phyloP scores from a whole-genome alignment of 2,113 vertebrate genomes.

The Thamnophis sirtalis region DNA sequence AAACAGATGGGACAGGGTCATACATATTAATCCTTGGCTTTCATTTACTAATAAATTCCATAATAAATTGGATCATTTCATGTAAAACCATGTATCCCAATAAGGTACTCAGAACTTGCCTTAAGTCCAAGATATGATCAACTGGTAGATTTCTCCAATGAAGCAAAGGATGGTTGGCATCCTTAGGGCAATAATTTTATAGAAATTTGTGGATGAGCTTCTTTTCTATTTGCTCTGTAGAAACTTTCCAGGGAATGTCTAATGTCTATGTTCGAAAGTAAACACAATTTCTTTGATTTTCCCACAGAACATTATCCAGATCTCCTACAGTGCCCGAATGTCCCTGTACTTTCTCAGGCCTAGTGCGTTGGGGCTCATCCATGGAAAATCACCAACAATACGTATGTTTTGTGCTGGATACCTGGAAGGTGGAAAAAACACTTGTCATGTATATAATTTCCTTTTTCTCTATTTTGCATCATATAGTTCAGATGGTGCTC shows the following conservation, averaged over 20 bases:
- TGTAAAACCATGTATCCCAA: neutral
- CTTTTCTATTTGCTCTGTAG: neutral
- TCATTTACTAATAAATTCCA: too few species aligned
- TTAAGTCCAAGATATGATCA: neutral
- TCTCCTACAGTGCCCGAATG: conserved; percentile 70
- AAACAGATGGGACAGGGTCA: neutral
- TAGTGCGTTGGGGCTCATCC: conserved; percentile 16
- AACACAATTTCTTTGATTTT: neutral
- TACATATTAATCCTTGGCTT: neutral
- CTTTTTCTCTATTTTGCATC: neutral
- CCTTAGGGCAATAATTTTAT: neutral
- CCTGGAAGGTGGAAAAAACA: conserved; percentile 78
- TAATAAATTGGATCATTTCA: neutral
- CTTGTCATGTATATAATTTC: conserved; percentile 72
- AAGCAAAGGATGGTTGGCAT: neutral
- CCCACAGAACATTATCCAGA: conserved; percentile 68
- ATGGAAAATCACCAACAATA: conserved; percentile 72
- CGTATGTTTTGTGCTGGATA: conserved; percentile 82
- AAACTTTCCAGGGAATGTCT: neutral
- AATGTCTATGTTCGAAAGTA: too few species aligned
- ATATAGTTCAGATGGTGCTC: neutral
- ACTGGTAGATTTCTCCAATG: neutral
- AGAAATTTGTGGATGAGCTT: neutral
- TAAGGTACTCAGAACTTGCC: neutral
- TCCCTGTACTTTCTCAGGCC: conserved; percentile 72